Percentiles rank a stretch among this genome's conserved stretches.
Evolutionary conservation across 2,113 vertebrate genomes (phyloP).

Genomic region (Macquaria australasica): DNA sequence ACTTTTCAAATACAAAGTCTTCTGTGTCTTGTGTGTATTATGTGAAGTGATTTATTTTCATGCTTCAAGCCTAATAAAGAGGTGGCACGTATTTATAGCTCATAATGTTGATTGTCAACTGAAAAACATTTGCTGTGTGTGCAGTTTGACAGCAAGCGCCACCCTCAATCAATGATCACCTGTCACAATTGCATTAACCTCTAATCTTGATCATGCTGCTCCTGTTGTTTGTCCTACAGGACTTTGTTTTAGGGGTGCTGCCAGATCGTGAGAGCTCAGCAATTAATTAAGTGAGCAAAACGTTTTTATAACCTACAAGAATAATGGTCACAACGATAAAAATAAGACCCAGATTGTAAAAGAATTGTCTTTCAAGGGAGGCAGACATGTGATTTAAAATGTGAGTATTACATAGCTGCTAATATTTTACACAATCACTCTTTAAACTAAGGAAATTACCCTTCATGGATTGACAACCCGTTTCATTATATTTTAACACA

Average conservation of each 20-base stretch:
- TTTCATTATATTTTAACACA: constrained; percentile 36
- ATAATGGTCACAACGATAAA: constrained; percentile 22
- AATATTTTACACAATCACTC: constrained; percentile 8
- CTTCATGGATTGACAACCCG: constrained; percentile 12
- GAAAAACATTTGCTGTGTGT: constrained; percentile 30
- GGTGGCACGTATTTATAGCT: constrained; percentile 46
- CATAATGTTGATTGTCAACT: constrained; percentile 36
- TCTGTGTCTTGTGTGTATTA: not conserved
- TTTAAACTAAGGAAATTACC: constrained; percentile 1
- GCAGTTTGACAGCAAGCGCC: constrained; percentile 36
- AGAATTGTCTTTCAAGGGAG: not conserved
- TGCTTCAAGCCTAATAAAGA: constrained; percentile 45
- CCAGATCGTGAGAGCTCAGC: too few species aligned
- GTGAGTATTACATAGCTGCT: constrained; percentile 6
- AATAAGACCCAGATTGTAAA: not conserved
- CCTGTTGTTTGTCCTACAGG: not conserved
- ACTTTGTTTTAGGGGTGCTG: too few species aligned
- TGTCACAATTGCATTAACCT: constrained; percentile 40
- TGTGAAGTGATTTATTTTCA: constrained; percentile 26
- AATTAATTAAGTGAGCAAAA: constrained; percentile 9
- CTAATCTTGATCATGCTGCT: constrained; percentile 37
- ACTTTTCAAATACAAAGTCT: not conserved
- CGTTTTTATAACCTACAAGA: constrained; percentile 36
- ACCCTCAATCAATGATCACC: constrained; percentile 41
- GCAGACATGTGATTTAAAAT: constrained; percentile 36